Evolutionary conservation across 2,797 vertebrate species (phyloP), one percentile per base, ranked within the genome.

Genomic region (Hephaestus fuliginosus): DNA sequence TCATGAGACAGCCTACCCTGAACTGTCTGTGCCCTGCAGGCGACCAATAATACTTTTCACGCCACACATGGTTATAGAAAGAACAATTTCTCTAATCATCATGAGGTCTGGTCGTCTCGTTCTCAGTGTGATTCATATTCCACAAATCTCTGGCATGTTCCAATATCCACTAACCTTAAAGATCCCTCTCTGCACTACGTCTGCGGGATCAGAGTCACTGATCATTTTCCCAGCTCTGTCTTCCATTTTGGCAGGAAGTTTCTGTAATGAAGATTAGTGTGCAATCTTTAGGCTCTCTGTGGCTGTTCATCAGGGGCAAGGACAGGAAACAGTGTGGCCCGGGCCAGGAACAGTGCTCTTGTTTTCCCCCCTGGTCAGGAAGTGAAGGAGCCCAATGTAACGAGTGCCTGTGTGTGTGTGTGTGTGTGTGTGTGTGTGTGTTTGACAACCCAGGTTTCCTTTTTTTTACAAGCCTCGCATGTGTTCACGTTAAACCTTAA

Each of bases 281-380:
- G 20, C 80, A 86, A 86, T 87, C 81, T 83, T 14, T 44, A 25
- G 72, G 64, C 84, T 90, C 88, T 90, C 80, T 74, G 64, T 86
- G 83, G 68, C 85, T 86, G 73, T 74, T 69, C 1, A 63, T 89
- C 78, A 76, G 75, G 88, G 87, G 82, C 81, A 85, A 85, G 86
- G 80, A 91, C 92, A 93, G 93, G 93, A 94, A 94, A 81, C 76
- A 6, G 78, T 64, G 69, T 64, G 63, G 82, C 80, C 66, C 1
- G 7, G 72, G 84, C 88, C 89, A 89, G 84, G 85, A 91, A 89
- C 89, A 88, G 80, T 88, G 75, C n/a, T 86, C 85, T 87, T 84
- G 80, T 89, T 90, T 91, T 82, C 84, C 73, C 84, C 73, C 74
- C 58, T 56, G 66, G 67, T 86, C 90, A 90, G 92, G 91, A 94